phyloP scores from a whole-genome alignment of 2,113 vertebrate genomes.

The Pholis gunnellus region DNA sequence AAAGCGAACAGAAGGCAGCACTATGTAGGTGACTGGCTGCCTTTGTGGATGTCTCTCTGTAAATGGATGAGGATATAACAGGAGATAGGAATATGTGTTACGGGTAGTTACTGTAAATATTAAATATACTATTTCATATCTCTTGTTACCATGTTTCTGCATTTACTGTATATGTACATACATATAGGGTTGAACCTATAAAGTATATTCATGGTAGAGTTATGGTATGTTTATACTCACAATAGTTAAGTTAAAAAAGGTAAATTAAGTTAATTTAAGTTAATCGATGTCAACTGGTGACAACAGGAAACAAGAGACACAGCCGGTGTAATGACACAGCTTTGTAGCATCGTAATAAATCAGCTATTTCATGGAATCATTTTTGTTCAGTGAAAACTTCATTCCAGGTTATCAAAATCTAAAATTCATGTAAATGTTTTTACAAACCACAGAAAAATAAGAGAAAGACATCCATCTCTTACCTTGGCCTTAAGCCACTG shows the following conservation, averaged over 20 bases:
- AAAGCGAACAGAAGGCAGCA: background rate
- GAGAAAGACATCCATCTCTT: slow-evolving; percentile 86
- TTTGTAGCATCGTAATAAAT: background rate
- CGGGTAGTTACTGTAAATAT: background rate
- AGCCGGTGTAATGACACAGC: background rate
- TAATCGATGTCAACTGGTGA: background rate
- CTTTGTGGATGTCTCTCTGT: background rate
- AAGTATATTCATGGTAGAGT: background rate
- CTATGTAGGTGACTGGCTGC: background rate
- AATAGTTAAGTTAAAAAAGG: background rate
- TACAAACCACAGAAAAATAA: slow-evolving; percentile 61
- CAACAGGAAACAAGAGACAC: background rate
- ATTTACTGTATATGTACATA: slow-evolving; percentile 6
- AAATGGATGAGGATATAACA: background rate
- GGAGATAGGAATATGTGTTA: background rate
- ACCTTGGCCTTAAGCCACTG: slow-evolving; percentile 99
- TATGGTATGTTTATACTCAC: background rate
- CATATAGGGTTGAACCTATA: background rate
- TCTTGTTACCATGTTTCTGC: background rate
- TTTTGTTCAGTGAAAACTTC: background rate
- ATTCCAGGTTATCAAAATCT: slow-evolving; percentile 5
- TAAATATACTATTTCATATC: background rate
- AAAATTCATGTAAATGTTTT: background rate
- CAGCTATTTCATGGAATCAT: background rate
- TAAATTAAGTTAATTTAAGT: background rate